Percentiles rank a stretch among this genome's conserved stretches.
These are phyloP conservation scores for Gasteruption jaculator DNA, from an alignment of 2,888 invertebrate species.

Conservation along the genomic window DNA sequence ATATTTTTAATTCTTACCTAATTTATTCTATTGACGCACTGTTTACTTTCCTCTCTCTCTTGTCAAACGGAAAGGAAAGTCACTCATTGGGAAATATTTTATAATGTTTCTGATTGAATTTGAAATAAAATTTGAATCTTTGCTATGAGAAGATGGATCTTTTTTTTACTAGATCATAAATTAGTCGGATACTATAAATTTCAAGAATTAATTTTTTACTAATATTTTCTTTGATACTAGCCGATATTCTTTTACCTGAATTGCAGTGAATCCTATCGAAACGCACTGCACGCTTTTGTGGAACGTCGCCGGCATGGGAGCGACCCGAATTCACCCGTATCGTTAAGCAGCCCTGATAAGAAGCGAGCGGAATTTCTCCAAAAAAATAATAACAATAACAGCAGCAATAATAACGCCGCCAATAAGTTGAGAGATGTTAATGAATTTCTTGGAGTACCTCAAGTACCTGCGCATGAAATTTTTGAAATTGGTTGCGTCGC, in stretches of 20 bases:
- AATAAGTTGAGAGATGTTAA: constrained; percentile 11
- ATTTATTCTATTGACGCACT: too few species aligned
- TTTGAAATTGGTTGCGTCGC: constrained; percentile 40
- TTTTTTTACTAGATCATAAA: not conserved
- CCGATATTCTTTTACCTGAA: too few species aligned
- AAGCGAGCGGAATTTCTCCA: constrained; percentile 24
- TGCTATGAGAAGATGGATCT: not conserved
- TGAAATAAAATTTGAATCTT: not conserved
- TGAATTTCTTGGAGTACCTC: constrained; percentile 31
- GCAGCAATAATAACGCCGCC: constrained; percentile 23
- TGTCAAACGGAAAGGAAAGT: too few species aligned
- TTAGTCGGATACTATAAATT: constrained; percentile 9
- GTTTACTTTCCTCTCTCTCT: too few species aligned
- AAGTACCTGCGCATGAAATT: constrained; percentile 33
- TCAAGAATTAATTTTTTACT: constrained; percentile 18
- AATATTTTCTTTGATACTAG: too few species aligned
- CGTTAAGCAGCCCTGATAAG: constrained; percentile 28
- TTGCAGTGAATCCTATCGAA: constrained; percentile 40
- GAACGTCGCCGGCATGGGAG: constrained; percentile 31
- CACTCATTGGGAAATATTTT: not conserved
- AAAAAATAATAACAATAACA: constrained; percentile 25
- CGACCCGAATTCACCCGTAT: constrained; percentile 16
- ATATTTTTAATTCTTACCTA: too few species aligned
- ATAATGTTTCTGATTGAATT: not conserved
- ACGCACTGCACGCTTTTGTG: constrained; percentile 39